A percentile compares a stretch with the other conserved stretches of the same genome.
Conservation (phyloP, 2,113 vertebrate species). For the Chinchilla lanigera region DNA sequence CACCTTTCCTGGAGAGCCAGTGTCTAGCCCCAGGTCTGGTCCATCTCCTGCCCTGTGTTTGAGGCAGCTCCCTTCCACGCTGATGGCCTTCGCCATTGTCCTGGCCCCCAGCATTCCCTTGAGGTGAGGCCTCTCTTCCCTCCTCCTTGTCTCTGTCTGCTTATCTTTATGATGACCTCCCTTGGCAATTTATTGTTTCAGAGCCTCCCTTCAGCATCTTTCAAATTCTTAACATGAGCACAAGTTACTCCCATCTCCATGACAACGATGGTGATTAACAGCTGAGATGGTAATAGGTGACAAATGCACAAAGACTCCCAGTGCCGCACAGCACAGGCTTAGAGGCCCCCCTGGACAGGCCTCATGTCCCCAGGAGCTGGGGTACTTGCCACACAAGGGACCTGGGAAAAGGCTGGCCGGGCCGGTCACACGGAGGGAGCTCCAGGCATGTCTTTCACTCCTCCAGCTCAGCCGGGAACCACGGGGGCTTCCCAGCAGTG, state of each 20-base stretch:
- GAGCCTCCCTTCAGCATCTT: neutral
- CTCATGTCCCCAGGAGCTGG: neutral
- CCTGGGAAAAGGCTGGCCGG: slow-evolving; percentile 53
- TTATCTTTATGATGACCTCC: neutral
- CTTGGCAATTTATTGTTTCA: neutral
- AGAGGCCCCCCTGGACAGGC: neutral
- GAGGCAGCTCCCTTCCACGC: neutral
- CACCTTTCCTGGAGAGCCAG: neutral
- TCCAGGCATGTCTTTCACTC: slow-evolving; percentile 35
- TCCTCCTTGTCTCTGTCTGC: neutral
- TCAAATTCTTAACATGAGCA: neutral
- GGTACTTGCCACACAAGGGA: neutral
- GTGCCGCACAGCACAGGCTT: neutral
- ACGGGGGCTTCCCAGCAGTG: slow-evolving; percentile 5
- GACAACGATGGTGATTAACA: neutral
- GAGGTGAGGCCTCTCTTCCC: neutral
- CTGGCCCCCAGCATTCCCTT: neutral
- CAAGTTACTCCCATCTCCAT: neutral
- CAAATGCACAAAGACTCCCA: neutral
- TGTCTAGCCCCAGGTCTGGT: neutral
- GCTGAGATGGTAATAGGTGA: neutral
- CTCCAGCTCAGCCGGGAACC: slow-evolving; percentile 28
- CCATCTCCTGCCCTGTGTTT: neutral
- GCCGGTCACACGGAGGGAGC: neutral
- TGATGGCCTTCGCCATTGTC: neutral